Evolutionary conservation across 2,113 vertebrate species (phyloP), one percentile per base, ranked within the genome.

Genomic region (Athene cunicularia): DNA sequence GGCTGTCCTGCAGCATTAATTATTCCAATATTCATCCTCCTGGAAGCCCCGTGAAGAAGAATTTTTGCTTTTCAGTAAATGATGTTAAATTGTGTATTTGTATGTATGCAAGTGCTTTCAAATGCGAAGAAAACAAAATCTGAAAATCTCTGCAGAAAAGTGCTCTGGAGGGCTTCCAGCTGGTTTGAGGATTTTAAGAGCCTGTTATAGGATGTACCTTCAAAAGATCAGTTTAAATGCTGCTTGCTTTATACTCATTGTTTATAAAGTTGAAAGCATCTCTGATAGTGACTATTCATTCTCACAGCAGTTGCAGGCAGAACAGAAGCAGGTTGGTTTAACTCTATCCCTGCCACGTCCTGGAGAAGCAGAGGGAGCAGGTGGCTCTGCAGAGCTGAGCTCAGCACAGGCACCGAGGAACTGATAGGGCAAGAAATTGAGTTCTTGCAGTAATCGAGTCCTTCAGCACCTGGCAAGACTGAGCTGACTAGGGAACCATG

Each of bases 221-320:
- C 88, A 93, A 88, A 96, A 94, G 96, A 94, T 93, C 82, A 58
- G 80, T 95, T 95, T 96, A 90, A 94, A 95, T 92, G 79, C 95
- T 90, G 70, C 74, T 87, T 94, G 84, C 87, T 95, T 94, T 92
- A 85, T 94, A 21, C 82, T 80, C 59, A 73, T 91, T 96, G 92
- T 95, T 95, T 95, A 55, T 92, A 74, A 90, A 93, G 95, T 66
- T 93, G 72, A 94, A 96, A 97, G 85, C 93, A 14, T 72, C 75
- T 76, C 67, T 88, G 90, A 76, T 90, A 86, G 93, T 64, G 86
- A 70, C 85, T 96, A 73, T 94, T 96, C 93, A 92, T 77, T 74
- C 82, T 94, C 95, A 62, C 90, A 85, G 92, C 64, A 52, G 84
- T 89, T 6, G 5, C 20, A 56, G 11, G 41, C 27, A 47, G 75